Percentiles rank a stretch among this genome's conserved stretches.
These are phyloP conservation scores for Telenomus remus DNA, from an alignment of 1,140 invertebrate genomes.

Conservation along the genomic window DNA sequence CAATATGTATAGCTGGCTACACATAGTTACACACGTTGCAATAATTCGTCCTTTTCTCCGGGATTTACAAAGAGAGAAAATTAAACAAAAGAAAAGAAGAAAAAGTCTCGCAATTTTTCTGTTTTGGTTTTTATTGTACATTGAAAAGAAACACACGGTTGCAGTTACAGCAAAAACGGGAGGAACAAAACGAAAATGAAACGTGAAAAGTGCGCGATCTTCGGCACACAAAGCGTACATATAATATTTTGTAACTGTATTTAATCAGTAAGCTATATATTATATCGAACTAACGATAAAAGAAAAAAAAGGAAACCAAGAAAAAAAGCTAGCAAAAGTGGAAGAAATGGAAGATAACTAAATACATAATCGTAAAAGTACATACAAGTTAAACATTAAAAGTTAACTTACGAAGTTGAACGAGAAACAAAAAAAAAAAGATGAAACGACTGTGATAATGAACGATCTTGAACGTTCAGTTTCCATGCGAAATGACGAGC, in stretches of 20 bases:
- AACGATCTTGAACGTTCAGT: conserved; percentile 76
- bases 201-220: conserved; percentile 24
- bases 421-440: conserved; percentile 29
- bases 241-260: conserved; percentile 73
- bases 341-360: conserved; percentile 63
- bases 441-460: conserved; percentile 76
- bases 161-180: conserved; percentile 70
- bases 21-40: conserved; percentile 22
- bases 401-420: conserved; percentile 55
- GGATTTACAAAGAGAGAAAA: neutral
- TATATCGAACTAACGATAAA: conserved; percentile 45
- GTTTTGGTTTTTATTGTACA: too few relatives aligned
- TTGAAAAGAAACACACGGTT: conserved; percentile 65
- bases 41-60: conserved; percentile 4
- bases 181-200: conserved; percentile 9
- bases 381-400: conserved; percentile 71
- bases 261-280: conserved; percentile 71
- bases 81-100: too few relatives aligned
- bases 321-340: too few relatives aligned
- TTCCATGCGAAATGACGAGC: conserved; percentile 67
- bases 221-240: conserved; percentile 48
- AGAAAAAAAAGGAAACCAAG: too few relatives aligned
- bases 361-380: conserved; percentile 71
- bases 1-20: conserved; percentile 49
- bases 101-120: too few relatives aligned